A percentile compares a stretch with the other conserved stretches of the same genome.
phyloP scores from a whole-genome alignment of 2,888 invertebrate genomes.

The Tubulanus polymorphus region DNA sequence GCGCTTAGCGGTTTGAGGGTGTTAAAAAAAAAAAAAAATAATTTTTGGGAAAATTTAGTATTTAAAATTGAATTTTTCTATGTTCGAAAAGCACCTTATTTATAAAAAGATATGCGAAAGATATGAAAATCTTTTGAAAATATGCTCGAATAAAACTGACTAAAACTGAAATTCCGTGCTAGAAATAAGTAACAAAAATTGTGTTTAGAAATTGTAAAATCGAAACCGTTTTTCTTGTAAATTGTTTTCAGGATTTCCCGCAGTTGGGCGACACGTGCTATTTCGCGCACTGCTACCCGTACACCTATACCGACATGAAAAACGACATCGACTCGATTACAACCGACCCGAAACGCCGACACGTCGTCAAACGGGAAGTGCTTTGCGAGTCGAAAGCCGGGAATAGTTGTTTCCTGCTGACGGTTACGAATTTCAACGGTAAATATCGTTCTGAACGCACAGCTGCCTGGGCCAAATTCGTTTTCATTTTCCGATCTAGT shows the following conservation, averaged over 20 bases:
- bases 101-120: too few species aligned
- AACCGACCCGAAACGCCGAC: slow-evolving; percentile 31
- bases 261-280: slow-evolving; percentile 44
- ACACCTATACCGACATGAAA: slow-evolving; percentile 52
- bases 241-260: slow-evolving; percentile 42
- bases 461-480: too few species aligned
- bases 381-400: slow-evolving; percentile 51
- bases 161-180: not conserved
- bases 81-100: too few species aligned
- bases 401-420: slow-evolving; percentile 51
- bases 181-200: not conserved
- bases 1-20: too few species aligned
- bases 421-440: slow-evolving; percentile 50
- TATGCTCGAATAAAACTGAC: not conserved
- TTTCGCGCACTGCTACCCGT: slow-evolving; percentile 52
- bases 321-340: slow-evolving; percentile 44
- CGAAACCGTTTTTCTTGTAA: not conserved
- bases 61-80: too few species aligned
- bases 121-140: too few species aligned
- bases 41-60: too few species aligned
- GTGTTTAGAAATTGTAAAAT: not conserved
- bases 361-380: slow-evolving; percentile 39
- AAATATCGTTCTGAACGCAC: too few species aligned
- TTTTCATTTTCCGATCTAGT: too few species aligned
- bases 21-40: too few species aligned